Evolutionary conservation across 2,888 invertebrate species (phyloP), one percentile per base, ranked within the genome.

Genomic region (Exephanes ischioxanthus): DNA sequence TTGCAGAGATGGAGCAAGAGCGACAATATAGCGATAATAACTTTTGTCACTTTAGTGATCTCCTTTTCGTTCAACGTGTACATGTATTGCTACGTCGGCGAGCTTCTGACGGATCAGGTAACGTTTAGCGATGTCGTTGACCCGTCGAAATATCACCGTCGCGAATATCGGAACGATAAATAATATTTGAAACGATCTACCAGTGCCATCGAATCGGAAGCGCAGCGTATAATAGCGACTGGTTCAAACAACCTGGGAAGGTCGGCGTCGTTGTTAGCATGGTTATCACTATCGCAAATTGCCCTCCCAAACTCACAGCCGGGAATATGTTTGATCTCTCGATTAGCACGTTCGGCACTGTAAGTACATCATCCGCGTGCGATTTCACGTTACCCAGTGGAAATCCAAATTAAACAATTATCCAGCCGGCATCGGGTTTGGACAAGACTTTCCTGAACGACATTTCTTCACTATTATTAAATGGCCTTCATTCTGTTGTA

Each of bases 251-350:
- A 45, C 84, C 87, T 5, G 71, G 45, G 5, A 80, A 82, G 70
- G 75, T 51, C 2, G 77, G 70, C 19, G 68, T 75, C 3, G 63
- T 76, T 22, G 48, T 87, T 9, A 75, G 86, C 9, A 51, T 88
- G 37, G 75, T 87, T 6, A 86, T 87, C 61, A 61, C 68, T 3
- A 80, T 71, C 55, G 53, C 83, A 6, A 76, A 84, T 55, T 63
- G 66, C 22, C 86, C 88, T 0, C 80, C 61, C 26, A 82, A 68
- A 72, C 30, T 87, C 55, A 87, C 86, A 1, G 86, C 87, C 66
- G 84, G 87, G 11, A 91, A 89, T 72, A 53, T 92, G 55, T 80
- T 90, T 4, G 86, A 88, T 11, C 68, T 92, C 14, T 92, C 92
- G 0, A 73, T 91, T 26, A 14, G 68, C 9, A 91, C 85, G 33